Base-by-base conservation (phyloP, 2,797 vertebrate species). In the Trematomus bernacchii region DNA sequence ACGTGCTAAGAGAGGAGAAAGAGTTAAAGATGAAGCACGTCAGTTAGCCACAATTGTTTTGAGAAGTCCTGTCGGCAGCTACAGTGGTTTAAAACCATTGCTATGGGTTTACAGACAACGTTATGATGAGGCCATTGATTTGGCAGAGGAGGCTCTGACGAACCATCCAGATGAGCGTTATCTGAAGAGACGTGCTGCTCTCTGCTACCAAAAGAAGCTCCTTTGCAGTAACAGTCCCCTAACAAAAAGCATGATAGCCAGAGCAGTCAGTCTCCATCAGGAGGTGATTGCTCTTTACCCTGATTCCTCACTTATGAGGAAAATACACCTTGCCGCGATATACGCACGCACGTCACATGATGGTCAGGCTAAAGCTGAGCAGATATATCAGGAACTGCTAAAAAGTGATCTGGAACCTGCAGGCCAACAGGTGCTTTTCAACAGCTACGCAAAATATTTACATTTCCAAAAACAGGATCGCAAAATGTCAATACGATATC, bases 161-260 rank as follows among this genome's bases (percentile, higher is more conserved):
- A 58, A 52, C 3, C 72, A 85, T 58, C 88, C 89, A 7, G 81
- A 80, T 1, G 43, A 67, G 2, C 85, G 84, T 18, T 84, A 71
- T 13, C 76, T 89, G 61, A 92, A 88, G 52, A 50, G 51, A 6
- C 81, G 83, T 4, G 80, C 52, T 0, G 87, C 87, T 0, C 51
- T 52, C 14, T 60, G 51, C 75, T 92, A 90, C 84, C 86, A 73
- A 44, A 81, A 76, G 87, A 89, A 52, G 19, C 21, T 85, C 5
- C 0, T 71, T 11, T 21, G 2, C 21, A 53, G 21, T 2, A 6
- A 53, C 21, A 21, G 21, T 21, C 21, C 21, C 21, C 2, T 1
- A 21, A 21, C 21, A 21, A 21, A 2, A 21, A 21, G 21, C 21
- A 21, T 21, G 21, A 2, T 21, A 21, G 21, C 21, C 21, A 21